phyloP scores from a whole-genome alignment of 2,797 vertebrate genomes.

The Pipistrellus nathusii region DNA sequence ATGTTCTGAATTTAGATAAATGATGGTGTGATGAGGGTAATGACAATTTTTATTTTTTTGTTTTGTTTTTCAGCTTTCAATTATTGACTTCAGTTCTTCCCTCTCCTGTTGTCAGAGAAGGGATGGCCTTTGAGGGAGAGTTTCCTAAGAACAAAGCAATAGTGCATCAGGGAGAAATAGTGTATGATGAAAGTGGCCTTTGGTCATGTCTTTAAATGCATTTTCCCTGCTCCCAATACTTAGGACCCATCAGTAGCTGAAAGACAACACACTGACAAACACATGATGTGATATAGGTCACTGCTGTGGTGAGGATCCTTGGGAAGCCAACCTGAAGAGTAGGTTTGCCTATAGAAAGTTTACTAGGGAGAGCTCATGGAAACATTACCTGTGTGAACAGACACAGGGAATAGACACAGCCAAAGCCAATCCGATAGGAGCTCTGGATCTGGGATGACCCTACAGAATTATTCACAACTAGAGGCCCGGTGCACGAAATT shows the following conservation, averaged over 20 bases:
- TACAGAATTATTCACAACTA: neutral
- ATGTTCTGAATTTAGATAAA: slow-evolving; percentile 27
- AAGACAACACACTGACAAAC: neutral
- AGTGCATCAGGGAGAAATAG: neutral
- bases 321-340: neutral
- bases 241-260: neutral
- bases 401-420: neutral
- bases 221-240: neutral
- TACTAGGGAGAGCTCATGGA: neutral
- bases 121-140: neutral
- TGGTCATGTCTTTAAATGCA: neutral
- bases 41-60: neutral
- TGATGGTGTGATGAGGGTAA: neutral
- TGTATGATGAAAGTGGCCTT: neutral
- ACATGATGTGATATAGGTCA: neutral
- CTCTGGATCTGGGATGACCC: neutral
- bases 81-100: neutral
- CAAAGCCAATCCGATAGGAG: neutral
- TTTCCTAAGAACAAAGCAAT: slow-evolving; percentile 13
- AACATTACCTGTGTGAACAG: neutral
- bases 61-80: neutral
- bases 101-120: neutral
- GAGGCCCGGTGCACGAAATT: too few relatives aligned
- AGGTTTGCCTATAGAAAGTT: neutral
- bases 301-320: neutral